Evolutionary conservation across 2,113 vertebrate genomes (phyloP).

Genomic region (Indicator maculatus): DNA sequence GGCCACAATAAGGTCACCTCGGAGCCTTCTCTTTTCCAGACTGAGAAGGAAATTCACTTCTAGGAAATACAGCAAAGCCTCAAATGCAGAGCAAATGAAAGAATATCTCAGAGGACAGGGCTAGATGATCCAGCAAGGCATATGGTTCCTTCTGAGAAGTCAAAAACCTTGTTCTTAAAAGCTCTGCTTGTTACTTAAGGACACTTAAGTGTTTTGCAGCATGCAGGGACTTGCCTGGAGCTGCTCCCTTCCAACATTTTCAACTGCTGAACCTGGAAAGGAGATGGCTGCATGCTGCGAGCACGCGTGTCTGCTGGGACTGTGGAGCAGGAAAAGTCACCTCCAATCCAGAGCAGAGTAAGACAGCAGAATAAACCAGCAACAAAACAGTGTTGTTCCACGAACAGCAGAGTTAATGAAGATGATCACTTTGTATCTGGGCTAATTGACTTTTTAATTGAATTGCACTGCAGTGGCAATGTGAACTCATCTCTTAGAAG

Average conservation of each 20-base stretch:
- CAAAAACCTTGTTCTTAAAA: slow-evolving; percentile 56
- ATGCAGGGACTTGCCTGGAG: slow-evolving; percentile 44
- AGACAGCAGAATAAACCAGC: not conserved
- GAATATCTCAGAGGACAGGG: not conserved
- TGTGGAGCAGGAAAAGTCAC: slow-evolving; percentile 12
- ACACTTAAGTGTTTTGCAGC: slow-evolving; percentile 14
- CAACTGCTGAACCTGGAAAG: slow-evolving; percentile 51
- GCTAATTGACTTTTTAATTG: slow-evolving; percentile 73
- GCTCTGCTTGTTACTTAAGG: slow-evolving; percentile 34
- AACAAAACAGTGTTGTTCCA: slow-evolving; percentile 1
- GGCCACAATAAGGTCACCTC: too few relatives aligned
- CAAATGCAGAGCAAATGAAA: not conserved
- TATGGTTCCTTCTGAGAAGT: slow-evolving; percentile 3
- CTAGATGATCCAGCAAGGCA: not conserved
- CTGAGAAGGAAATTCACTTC: too few relatives aligned
- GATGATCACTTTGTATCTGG: slow-evolving; percentile 54
- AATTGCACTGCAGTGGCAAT: slow-evolving; percentile 61
- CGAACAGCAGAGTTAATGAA: slow-evolving; percentile 51
- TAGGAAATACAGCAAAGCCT: not conserved
- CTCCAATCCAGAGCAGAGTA: not conserved
- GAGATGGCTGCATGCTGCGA: not conserved
- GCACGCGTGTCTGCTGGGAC: not conserved
- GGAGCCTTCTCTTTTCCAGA: too few relatives aligned
- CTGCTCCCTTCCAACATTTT: slow-evolving; percentile 52
- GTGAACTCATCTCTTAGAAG: slow-evolving; percentile 63